Conservation (phyloP, 2,797 vertebrate genomes). For the Sebastes kiyomatsui region DNA sequence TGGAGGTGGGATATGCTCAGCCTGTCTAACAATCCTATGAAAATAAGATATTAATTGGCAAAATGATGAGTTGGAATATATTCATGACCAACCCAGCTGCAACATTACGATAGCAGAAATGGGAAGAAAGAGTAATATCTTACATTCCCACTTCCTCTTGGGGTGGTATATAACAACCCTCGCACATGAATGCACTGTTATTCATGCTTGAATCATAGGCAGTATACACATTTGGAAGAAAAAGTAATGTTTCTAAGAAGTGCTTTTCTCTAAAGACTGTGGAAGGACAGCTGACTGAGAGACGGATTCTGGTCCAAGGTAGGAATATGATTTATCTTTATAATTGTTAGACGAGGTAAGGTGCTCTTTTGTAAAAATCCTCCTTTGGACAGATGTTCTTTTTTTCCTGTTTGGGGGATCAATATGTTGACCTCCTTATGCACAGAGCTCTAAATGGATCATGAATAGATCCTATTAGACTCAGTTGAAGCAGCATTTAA, state of each 20-base stretch:
- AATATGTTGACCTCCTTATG: background rate
- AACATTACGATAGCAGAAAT: background rate
- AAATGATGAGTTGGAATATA: background rate
- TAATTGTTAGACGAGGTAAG: background rate
- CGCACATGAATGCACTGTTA: background rate
- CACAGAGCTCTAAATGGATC: background rate
- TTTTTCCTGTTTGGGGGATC: background rate
- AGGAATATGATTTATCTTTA: background rate
- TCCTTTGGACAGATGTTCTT: background rate
- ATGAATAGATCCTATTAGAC: background rate
- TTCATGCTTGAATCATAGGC: background rate
- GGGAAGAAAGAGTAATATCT: background rate
- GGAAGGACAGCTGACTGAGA: background rate
- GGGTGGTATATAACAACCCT: conserved; percentile 29
- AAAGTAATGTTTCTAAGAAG: background rate
- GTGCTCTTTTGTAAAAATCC: background rate
- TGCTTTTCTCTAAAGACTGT: background rate
- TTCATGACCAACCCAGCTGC: background rate
- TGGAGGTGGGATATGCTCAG: background rate
- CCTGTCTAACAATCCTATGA: background rate
- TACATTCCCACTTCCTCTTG: conserved; percentile 63
- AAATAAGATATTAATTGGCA: background rate
- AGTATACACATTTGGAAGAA: background rate
- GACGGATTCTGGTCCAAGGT: conserved; percentile 36
- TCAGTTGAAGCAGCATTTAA: background rate